Conservation (phyloP, 2,797 vertebrate genomes). For the Alcedo quadribrachys region DNA sequence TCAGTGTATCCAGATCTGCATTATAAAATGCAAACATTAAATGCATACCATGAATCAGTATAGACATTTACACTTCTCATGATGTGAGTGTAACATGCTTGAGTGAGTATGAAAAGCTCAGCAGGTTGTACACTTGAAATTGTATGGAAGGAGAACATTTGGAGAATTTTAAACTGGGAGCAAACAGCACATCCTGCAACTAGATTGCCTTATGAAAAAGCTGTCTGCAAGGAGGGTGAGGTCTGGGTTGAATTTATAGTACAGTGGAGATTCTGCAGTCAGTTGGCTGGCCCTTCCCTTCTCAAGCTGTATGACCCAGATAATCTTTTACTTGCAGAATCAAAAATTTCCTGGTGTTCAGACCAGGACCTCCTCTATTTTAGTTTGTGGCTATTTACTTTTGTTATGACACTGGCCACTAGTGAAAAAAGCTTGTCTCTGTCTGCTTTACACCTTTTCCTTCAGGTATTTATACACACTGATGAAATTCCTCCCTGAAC, state of each 20-base stretch:
- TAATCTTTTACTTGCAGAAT: background rate
- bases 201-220: background rate
- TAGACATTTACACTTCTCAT: background rate
- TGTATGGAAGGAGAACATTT: background rate
- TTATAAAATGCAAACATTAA: background rate
- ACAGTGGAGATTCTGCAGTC: background rate
- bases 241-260: background rate
- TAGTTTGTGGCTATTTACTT: background rate
- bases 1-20: background rate
- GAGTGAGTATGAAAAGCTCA: background rate
- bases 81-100: background rate
- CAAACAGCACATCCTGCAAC: background rate
- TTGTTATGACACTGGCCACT: background rate
- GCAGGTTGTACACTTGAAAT: background rate
- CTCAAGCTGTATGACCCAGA: background rate
- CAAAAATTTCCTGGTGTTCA: background rate
- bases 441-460: background rate
- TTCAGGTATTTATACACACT: background rate
- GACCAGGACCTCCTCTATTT: background rate
- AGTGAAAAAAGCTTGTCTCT: background rate
- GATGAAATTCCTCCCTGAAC: background rate
- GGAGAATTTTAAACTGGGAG: background rate
- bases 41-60: background rate
- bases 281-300: background rate
- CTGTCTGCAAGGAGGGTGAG: background rate